Percentiles rank a stretch among this genome's conserved stretches.
phyloP scores from a whole-genome alignment of 2,797 vertebrate genomes.

The Sarcophilus harrisii region DNA sequence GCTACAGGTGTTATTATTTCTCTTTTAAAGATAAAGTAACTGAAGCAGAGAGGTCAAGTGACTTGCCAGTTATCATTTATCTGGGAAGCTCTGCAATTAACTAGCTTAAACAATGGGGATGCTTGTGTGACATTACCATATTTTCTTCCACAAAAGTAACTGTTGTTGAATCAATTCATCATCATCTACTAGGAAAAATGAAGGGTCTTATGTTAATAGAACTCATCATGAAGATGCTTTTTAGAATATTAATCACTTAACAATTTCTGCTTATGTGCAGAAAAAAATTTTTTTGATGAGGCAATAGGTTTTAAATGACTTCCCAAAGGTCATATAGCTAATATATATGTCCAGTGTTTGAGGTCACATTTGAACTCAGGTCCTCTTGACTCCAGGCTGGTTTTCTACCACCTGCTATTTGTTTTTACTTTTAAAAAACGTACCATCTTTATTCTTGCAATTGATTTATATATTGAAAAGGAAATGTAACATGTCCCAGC shows the following conservation, averaged over 20 bases:
- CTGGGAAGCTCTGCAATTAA: neutral
- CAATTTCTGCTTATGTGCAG: neutral
- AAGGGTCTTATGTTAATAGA: neutral
- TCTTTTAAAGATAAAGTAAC: neutral
- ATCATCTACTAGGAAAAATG: neutral
- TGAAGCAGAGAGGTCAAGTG: neutral
- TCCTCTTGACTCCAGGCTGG: too few relatives aligned
- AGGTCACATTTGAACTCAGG: too few relatives aligned
- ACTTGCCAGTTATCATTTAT: too few relatives aligned
- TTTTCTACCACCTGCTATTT: neutral
- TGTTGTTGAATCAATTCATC: neutral
- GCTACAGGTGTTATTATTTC: neutral
- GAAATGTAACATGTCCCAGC: neutral
- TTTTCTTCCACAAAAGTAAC: neutral
- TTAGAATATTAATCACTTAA: neutral
- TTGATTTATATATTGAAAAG: neutral
- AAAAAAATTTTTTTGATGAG: too few relatives aligned
- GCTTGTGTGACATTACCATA: neutral
- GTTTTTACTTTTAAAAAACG: neutral
- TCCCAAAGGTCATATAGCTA: too few relatives aligned
- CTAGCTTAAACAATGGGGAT: neutral
- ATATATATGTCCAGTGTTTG: too few relatives aligned
- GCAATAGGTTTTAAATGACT: too few relatives aligned
- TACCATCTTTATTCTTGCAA: neutral
- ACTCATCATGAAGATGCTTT: neutral